Percentiles rank a stretch among this genome's conserved stretches.
These are phyloP conservation scores for Antheraea assamensis DNA, from an alignment of 2,888 invertebrate species.

Conservation along the genomic window DNA sequence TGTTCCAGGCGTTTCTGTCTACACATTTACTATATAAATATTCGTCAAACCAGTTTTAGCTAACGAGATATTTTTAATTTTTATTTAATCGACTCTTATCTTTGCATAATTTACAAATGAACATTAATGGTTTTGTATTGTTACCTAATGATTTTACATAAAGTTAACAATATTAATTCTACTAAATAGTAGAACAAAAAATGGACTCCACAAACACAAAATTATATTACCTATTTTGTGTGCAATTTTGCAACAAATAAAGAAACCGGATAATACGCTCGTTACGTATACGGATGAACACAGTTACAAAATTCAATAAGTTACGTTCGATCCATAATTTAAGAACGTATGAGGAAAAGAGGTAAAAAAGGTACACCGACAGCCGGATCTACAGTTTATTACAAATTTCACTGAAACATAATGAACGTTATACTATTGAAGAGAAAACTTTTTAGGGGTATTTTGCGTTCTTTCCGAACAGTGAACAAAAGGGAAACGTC, in stretches of 20 bases:
- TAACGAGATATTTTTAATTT: background rate
- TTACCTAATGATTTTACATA: too few species aligned
- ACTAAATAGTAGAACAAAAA: too few species aligned
- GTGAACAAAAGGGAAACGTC: too few species aligned
- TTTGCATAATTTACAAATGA: background rate
- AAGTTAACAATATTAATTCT: too few species aligned
- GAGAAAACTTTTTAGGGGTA: background rate
- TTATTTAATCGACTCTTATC: background rate
- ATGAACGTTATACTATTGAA: background rate
- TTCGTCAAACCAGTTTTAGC: background rate
- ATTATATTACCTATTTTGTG: background rate
- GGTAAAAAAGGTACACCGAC: background rate
- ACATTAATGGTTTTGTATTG: background rate
- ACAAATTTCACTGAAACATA: too few species aligned
- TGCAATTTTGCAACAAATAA: background rate
- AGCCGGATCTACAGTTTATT: background rate
- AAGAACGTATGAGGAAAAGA: constrained; percentile 7
- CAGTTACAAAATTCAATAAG: constrained; percentile 5
- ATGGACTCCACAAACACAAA: background rate
- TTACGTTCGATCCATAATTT: background rate
- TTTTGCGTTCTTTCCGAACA: background rate
- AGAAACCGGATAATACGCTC: background rate
- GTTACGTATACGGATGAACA: constrained; percentile 22
- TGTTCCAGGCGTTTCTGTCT: background rate
- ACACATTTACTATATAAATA: background rate